Percentiles rank a stretch among this genome's conserved stretches.
Conservation (phyloP, 35 echinoderm and acorn worm genomes). For the Stichopus chloronotus region DNA sequence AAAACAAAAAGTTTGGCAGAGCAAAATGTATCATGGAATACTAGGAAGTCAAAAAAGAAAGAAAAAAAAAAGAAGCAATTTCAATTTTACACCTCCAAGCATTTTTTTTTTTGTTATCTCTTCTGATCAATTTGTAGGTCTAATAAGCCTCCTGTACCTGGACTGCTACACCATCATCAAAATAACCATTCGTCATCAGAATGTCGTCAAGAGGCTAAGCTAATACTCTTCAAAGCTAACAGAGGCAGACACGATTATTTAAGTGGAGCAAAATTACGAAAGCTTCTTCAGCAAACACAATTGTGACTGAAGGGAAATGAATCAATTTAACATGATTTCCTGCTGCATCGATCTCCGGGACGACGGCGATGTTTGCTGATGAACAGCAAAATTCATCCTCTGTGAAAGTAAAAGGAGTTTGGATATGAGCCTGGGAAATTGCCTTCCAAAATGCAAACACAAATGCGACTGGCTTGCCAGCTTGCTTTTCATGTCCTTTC, state of each 20-base stretch:
- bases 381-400: slow-evolving; percentile 11
- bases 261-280: background rate
- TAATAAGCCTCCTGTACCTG: no score
- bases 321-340: slow-evolving; percentile 41
- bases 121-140: no score
- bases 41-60: no score
- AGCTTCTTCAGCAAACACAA: background rate
- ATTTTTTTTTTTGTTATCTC: no score
- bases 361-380: slow-evolving; percentile 17
- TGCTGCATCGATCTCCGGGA: background rate
- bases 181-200: no score
- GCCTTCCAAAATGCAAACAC: background rate
- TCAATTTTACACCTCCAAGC: no score
- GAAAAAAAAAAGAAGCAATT: no score
- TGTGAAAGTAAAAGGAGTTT: background rate
- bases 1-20: no score
- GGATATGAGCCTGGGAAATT: background rate
- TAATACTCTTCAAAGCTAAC: background rate
- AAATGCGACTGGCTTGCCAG: background rate
- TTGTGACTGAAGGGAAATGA: slow-evolving; percentile 30
- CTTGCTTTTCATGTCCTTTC: background rate
- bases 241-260: slow-evolving; percentile 15
- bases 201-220: no score
- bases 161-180: no score
- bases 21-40: no score